A percentile compares a stretch with the other conserved stretches of the same genome.
These are phyloP conservation scores for Diplazon laetatorius DNA, from an alignment of 2,888 invertebrate genomes.

Conservation along the genomic window DNA sequence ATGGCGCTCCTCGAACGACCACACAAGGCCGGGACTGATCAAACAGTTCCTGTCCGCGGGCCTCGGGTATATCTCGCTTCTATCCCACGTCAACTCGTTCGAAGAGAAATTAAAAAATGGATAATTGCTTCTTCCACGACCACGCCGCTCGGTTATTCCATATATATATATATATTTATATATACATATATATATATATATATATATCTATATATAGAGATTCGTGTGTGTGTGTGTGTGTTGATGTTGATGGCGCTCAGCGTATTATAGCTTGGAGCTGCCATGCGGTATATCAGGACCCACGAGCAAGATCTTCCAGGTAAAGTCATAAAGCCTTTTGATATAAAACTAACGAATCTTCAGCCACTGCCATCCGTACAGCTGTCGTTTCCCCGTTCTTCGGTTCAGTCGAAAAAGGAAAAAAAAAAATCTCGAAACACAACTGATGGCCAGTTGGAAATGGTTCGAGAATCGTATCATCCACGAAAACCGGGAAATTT, in stretches of 20 bases:
- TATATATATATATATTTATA: no score
- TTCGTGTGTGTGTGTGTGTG: constrained; percentile 7
- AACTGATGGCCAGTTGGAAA: neutral
- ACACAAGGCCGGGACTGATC: constrained; percentile 77
- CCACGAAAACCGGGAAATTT: no score
- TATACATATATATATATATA: no score
- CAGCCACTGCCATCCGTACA: constrained; percentile 59
- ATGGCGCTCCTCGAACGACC: constrained; percentile 65
- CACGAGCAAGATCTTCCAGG: constrained; percentile 75
- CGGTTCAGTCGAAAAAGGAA: neutral
- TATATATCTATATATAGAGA: no score
- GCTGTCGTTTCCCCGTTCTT: neutral
- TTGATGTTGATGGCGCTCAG: constrained; percentile 7
- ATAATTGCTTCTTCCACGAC: constrained; percentile 78
- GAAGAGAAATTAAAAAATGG: constrained; percentile 78
- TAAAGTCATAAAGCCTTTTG: constrained; percentile 78
- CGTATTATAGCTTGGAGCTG: constrained; percentile 13
- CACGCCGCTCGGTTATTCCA: constrained; percentile 55
- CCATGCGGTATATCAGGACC: constrained; percentile 20
- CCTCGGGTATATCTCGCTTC: constrained; percentile 64
- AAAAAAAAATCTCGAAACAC: neutral
- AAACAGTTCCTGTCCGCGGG: constrained; percentile 76
- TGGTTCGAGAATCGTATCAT: neutral
- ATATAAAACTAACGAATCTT: constrained; percentile 79
- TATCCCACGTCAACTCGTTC: constrained; percentile 76